These are phyloP conservation scores for Addax nasomaculatus DNA, from an alignment of 2,113 vertebrate genomes.

Conservation along the genomic window DNA sequence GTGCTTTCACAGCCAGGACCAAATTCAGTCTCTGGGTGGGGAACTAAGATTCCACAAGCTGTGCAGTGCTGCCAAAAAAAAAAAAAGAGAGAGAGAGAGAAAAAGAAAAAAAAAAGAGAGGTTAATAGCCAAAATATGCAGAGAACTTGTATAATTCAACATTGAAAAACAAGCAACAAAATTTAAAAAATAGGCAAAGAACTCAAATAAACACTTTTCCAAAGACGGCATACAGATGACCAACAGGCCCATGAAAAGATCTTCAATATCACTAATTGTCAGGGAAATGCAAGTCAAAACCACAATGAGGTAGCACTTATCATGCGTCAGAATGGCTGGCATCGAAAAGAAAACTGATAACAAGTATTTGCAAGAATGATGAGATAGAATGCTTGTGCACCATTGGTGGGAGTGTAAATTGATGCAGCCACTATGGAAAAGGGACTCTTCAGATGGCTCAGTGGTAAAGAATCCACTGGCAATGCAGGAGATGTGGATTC, in stretches of 20 bases:
- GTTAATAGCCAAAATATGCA: neutral
- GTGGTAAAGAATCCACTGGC: neutral
- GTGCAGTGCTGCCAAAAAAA: neutral
- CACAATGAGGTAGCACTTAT: neutral
- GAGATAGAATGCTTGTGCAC: neutral
- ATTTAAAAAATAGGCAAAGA: neutral
- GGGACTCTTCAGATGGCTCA: neutral
- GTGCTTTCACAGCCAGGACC: neutral
- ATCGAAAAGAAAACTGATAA: neutral
- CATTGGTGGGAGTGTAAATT: neutral
- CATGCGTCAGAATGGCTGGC: neutral
- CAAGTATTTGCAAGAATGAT: neutral
- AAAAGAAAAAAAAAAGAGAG: neutral
- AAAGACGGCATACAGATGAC: neutral
- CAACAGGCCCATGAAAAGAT: neutral
- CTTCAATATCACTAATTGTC: neutral
- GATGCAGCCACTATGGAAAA: neutral
- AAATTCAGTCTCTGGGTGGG: neutral
- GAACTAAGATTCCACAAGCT: neutral
- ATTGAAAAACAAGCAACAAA: neutral
- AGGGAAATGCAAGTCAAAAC: neutral
- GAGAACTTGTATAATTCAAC: neutral
- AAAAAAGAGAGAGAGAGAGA: neutral
- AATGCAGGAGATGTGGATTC: neutral
- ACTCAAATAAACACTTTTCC: neutral